Conservation (phyloP, 2,888 invertebrate species). For the Caenorhabditis sulstoni region DNA sequence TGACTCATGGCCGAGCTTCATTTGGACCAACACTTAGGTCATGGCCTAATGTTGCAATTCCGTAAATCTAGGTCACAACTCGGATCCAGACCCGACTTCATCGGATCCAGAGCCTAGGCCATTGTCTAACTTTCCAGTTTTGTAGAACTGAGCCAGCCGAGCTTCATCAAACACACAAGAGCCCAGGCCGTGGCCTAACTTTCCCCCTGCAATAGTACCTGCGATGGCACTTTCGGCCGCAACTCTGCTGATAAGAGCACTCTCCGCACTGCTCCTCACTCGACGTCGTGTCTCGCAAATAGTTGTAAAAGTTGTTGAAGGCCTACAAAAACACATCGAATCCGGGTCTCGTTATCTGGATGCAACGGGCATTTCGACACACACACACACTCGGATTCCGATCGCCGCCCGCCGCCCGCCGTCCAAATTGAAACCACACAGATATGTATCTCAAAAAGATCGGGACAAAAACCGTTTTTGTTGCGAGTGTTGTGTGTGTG, state of each 20-base stretch:
- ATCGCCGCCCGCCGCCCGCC: too few species aligned
- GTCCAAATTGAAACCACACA: slow-evolving; percentile 4
- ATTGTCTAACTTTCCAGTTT: too few species aligned
- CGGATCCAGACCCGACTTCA: too few species aligned
- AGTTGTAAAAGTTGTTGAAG: slow-evolving; percentile 79
- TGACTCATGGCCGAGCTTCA: too few species aligned
- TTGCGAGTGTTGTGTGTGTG: not conserved
- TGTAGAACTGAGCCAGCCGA: too few species aligned
- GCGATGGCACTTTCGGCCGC: slow-evolving; percentile 78
- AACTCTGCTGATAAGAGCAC: slow-evolving; percentile 78
- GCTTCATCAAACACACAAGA: too few species aligned
- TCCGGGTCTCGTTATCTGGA: not conserved
- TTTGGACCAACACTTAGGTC: too few species aligned
- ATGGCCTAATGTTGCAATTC: too few species aligned
- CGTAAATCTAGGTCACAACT: too few species aligned
- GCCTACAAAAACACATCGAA: slow-evolving; percentile 3
- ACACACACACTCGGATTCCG: too few species aligned
- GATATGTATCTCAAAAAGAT: slow-evolving; percentile 8
- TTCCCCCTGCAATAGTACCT: slow-evolving; percentile 56
- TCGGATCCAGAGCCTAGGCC: too few species aligned
- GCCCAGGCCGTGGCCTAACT: too few species aligned
- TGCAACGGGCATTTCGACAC: not conserved
- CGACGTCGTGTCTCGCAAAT: slow-evolving; percentile 74
- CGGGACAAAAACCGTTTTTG: slow-evolving; percentile 26
- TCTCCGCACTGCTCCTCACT: slow-evolving; percentile 78